A percentile compares a stretch with the other conserved stretches of the same genome.
phyloP scores from a whole-genome alignment of 2,113 vertebrate species.

The Pachyramphus minor region DNA sequence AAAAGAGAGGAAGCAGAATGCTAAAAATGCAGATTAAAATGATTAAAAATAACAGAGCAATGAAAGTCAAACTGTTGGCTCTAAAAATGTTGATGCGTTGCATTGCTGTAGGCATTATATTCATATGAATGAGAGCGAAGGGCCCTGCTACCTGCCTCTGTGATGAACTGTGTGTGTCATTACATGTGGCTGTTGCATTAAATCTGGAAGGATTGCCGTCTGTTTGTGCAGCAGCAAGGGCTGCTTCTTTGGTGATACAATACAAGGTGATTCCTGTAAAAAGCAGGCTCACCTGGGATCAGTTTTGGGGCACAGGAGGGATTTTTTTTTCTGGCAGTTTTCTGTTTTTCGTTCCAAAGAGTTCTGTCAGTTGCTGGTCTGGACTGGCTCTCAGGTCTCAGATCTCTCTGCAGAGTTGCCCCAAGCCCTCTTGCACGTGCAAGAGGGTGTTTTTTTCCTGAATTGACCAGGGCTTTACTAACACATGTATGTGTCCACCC shows the following conservation, averaged over 20 bases:
- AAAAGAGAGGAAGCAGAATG: background rate
- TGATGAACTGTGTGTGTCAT: constrained; percentile 59
- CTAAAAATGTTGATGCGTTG: constrained; percentile 40
- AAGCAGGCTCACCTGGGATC: background rate
- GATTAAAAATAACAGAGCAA: constrained; percentile 50
- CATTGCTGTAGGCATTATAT: constrained; percentile 48
- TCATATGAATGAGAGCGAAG: constrained; percentile 48
- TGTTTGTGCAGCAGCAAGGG: background rate
- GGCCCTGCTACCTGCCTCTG: constrained; percentile 42
- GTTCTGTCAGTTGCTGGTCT: background rate
- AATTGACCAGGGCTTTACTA: background rate
- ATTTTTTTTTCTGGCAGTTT: background rate
- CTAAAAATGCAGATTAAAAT: constrained; percentile 32
- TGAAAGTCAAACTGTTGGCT: constrained; percentile 52
- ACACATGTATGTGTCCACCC: rapidly evolving
- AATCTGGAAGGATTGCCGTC: constrained; percentile 23
- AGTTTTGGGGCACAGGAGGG: background rate
- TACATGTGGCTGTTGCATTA: constrained; percentile 42
- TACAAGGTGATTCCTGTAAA: background rate
- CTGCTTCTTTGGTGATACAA: background rate
- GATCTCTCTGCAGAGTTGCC: background rate
- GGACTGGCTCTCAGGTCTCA: background rate
- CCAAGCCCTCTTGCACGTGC: rapidly evolving
- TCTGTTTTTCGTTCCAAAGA: background rate
- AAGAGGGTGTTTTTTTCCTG: background rate